These are phyloP conservation scores for Hucho hucho DNA, from an alignment of 2,113 vertebrate genomes.

Conservation along the genomic window DNA sequence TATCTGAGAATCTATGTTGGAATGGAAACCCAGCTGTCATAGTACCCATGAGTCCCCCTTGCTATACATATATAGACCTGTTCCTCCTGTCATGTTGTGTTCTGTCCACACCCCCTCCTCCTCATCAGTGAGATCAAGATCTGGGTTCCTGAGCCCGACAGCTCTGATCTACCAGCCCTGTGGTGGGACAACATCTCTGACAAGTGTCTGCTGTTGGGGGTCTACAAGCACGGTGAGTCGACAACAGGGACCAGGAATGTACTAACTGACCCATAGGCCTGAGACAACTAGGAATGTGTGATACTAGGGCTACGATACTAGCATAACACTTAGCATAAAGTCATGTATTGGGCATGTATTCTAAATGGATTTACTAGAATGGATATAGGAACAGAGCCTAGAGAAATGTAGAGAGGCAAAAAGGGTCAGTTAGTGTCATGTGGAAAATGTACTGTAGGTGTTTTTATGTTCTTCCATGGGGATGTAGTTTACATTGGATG, in stretches of 20 bases:
- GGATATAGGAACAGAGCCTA: too few relatives aligned
- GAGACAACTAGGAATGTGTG: not conserved
- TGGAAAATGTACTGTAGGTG: too few relatives aligned
- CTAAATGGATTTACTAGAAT: too few relatives aligned
- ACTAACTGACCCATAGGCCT: not conserved
- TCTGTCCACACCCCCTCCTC: constrained; percentile 2
- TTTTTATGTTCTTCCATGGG: too few relatives aligned
- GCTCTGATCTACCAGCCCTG: constrained; percentile 90
- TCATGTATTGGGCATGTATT: too few relatives aligned
- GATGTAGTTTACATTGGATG: too few relatives aligned
- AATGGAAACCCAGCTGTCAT: not conserved
- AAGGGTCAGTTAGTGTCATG: too few relatives aligned
- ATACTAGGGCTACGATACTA: not conserved
- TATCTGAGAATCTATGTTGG: not conserved
- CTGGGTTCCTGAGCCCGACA: constrained; percentile 94
- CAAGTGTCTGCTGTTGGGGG: constrained; percentile 93
- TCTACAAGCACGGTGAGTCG: constrained; percentile 94
- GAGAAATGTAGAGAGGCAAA: too few relatives aligned
- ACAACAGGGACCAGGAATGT: not conserved
- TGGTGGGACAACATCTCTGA: constrained; percentile 95
- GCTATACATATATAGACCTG: too few relatives aligned
- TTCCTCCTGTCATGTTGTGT: not conserved
- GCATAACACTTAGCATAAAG: too few relatives aligned
- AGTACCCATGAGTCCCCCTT: too few relatives aligned
- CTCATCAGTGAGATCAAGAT: constrained; percentile 88